Evolutionary conservation across 2,797 vertebrate species (phyloP).

Genomic region (Chromis chromis): DNA sequence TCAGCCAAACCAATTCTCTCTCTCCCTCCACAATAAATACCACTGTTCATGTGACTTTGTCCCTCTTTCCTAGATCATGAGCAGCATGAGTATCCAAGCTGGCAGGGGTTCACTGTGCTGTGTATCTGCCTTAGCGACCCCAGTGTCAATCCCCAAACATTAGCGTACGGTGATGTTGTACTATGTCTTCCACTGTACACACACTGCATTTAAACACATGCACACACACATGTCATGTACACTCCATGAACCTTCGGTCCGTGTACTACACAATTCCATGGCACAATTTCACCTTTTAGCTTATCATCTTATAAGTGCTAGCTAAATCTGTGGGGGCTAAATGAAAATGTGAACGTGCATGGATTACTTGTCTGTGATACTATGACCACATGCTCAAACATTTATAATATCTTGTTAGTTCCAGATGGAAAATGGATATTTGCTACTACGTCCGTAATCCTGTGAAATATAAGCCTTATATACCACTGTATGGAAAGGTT

Average conservation of each 20-base stretch:
- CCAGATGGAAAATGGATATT: constrained; percentile 16
- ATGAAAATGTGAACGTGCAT: neutral
- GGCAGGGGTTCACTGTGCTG: constrained; percentile 14
- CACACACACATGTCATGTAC: neutral
- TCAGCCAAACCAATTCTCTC: neutral
- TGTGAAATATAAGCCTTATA: constrained; percentile 16
- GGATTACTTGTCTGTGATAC: constrained; percentile 15
- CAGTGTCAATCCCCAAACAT: constrained; percentile 36
- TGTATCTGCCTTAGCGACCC: constrained; percentile 35
- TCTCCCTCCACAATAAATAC: constrained; percentile 36
- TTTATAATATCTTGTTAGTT: constrained; percentile 18
- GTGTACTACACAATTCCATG: neutral
- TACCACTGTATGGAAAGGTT: no score
- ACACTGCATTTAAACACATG: no score
- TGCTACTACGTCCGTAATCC: constrained; percentile 24
- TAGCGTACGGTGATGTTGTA: neutral
- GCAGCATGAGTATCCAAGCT: constrained; percentile 44
- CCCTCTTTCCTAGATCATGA: constrained; percentile 29
- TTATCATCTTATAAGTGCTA: neutral
- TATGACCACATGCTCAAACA: neutral
- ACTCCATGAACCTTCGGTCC: neutral
- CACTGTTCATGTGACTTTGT: constrained; percentile 42
- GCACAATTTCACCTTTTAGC: neutral
- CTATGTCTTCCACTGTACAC: neutral
- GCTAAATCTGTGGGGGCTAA: neutral